Evolutionary conservation across 2,113 vertebrate genomes (phyloP).

Genomic region (Myodes glareolus): DNA sequence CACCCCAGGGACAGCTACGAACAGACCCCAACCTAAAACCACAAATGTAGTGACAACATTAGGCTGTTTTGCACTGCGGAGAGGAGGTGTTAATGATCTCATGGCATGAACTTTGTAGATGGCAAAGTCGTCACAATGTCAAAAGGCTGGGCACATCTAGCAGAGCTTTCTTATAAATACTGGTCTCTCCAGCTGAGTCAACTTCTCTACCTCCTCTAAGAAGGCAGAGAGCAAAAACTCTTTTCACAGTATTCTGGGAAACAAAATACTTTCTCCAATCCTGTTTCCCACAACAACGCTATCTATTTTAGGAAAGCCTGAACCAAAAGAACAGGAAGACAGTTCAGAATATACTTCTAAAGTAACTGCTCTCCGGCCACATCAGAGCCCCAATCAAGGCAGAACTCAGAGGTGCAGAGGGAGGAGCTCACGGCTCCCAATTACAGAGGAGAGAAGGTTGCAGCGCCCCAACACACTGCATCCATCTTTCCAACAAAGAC

Average conservation of each 20-base stretch:
- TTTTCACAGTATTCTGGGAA: slow-evolving; percentile 42
- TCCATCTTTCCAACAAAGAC: slow-evolving; percentile 8
- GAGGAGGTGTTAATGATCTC: background rate
- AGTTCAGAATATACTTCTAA: slow-evolving; percentile 47
- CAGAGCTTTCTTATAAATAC: background rate
- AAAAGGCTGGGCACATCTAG: background rate
- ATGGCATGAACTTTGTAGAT: background rate
- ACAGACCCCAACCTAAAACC: background rate
- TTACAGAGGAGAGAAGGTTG: background rate
- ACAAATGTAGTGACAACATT: background rate
- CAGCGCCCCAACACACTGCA: background rate
- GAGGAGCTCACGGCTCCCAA: background rate
- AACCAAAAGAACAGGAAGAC: slow-evolving; percentile 69
- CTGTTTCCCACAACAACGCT: slow-evolving; percentile 28
- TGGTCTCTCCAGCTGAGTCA: background rate
- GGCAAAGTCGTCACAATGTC: background rate
- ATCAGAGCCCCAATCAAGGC: background rate
- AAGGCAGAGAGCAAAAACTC: background rate
- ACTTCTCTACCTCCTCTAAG: background rate
- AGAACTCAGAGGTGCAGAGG: background rate
- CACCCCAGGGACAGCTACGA: background rate
- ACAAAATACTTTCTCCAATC: slow-evolving; percentile 41
- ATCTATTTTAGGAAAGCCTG: slow-evolving; percentile 69
- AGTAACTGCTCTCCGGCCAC: slow-evolving; percentile 31
- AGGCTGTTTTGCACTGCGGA: background rate